Base-by-base conservation (phyloP, 2,888 invertebrate species). In the Shargacucullia verbasci region DNA sequence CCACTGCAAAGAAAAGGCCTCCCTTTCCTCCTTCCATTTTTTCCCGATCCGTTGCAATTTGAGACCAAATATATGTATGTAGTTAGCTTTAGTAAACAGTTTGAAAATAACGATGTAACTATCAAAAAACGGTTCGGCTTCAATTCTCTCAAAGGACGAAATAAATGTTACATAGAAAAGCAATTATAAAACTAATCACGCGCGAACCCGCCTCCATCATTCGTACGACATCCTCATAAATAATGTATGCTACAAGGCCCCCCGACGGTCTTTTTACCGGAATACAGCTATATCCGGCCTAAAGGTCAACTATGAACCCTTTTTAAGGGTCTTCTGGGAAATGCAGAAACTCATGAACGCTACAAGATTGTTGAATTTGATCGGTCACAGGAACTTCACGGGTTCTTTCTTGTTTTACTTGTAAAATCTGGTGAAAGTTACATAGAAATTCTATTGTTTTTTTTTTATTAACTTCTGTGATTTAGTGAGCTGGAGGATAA, bases 121-220 rank as follows among this genome's bases (percentile, higher is more conserved):
- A 37, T 14, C 6, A 37, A 1, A 3, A 11, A 1, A 10, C 11
- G 4, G 12, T 61, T 62, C 46, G 40, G 47, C 31, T 48, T 50
- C 50, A 33, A 34, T 29, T 27, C 12, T 10, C 48, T 46, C 45
- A 25, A 31, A n/a, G 33, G 41, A 13, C 13, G 29, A 45, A 20
- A 44, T 46, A 40, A 49, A 48, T 52, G 25, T 52, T 43, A 62
- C 68, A 67, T 62, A 72, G 56, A 59, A 75, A 70, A 57, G 62
- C 68, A 68, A 76, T 76, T 73, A 69, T 59, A 53, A 79, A 66
- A 52, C 67, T 76, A 74, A 79, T 78, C 78, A 73, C 67, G 65
- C 55, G 11, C 50, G 45, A 53, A 55, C 55, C 53, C 47, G 47
- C 57, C 64, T 62, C 56, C 61, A 59, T 72, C 70, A 75, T 67